These are phyloP conservation scores for Campoplex capitator DNA, from an alignment of 2,888 invertebrate species.

Conservation along the genomic window DNA sequence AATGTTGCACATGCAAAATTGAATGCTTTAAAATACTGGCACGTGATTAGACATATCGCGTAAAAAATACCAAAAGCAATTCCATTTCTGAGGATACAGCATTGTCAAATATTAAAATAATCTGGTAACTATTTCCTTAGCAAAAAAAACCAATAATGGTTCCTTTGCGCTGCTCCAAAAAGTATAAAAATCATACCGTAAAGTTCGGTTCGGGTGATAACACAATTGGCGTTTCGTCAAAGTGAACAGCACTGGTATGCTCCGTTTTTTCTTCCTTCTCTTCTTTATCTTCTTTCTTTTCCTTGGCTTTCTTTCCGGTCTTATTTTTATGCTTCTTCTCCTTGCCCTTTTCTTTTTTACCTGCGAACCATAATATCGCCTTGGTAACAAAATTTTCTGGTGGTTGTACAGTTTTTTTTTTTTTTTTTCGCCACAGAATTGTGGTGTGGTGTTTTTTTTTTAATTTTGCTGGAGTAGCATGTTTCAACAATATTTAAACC, in stretches of 20 bases:
- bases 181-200: slow-evolving; percentile 71
- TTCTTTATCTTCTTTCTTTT: slow-evolving; percentile 85
- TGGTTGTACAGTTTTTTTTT: background rate
- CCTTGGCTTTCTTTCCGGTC: slow-evolving; percentile 83
- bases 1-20: background rate
- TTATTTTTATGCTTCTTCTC: slow-evolving; percentile 88
- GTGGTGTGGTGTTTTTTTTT: background rate
- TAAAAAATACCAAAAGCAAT: slow-evolving; percentile 2
- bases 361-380: slow-evolving; percentile 62
- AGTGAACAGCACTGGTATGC: slow-evolving; percentile 89
- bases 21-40: background rate
- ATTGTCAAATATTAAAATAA: background rate
- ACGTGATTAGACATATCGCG: background rate
- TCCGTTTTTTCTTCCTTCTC: slow-evolving; percentile 88
- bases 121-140: background rate
- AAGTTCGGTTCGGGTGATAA: slow-evolving; percentile 86
- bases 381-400: background rate
- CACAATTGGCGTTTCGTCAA: slow-evolving; percentile 89
- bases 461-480: slow-evolving; percentile 36
- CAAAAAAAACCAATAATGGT: background rate
- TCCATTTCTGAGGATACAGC: background rate
- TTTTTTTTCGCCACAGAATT: background rate
- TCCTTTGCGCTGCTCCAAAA: background rate
- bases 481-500: too few relatives aligned
- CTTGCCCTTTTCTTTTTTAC: slow-evolving; percentile 84